These are phyloP conservation scores for Margaritifera margaritifera DNA, from an alignment of 2,888 invertebrate species.

Conservation along the genomic window DNA sequence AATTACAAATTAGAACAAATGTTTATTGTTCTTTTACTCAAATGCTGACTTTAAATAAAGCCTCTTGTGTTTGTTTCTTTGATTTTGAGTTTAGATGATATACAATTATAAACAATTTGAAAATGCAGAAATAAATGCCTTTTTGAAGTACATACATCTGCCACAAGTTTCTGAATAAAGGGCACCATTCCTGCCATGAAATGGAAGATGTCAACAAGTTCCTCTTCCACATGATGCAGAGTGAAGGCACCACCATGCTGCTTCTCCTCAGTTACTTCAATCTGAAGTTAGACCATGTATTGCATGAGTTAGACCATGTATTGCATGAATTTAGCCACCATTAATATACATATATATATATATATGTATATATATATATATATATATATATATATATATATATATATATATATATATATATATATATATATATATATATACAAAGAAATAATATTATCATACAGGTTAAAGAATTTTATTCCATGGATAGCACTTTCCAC, in stretches of 20 bases:
- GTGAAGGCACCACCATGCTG: constrained; percentile 69
- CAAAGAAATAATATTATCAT: too few relatives aligned
- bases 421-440: constrained; percentile 14
- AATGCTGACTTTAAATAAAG: too few relatives aligned
- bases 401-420: constrained; percentile 7
- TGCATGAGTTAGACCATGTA: neutral
- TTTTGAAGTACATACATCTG: constrained; percentile 49
- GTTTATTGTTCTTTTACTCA: too few relatives aligned
- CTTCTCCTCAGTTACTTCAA: constrained; percentile 56
- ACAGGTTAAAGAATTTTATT: too few relatives aligned
- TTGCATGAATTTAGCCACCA: neutral
- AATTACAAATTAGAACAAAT: too few relatives aligned
- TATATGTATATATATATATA: neutral
- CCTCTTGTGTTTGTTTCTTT: too few relatives aligned
- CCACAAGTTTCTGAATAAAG: constrained; percentile 62
- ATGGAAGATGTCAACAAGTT: constrained; percentile 57
- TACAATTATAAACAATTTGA: too few relatives aligned
- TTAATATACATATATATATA: too few relatives aligned
- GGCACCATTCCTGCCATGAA: constrained; percentile 69
- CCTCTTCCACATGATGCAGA: constrained; percentile 53
- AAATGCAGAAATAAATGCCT: too few relatives aligned
- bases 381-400: constrained; percentile 5
- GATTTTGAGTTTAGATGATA: too few relatives aligned
- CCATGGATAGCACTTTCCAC: too few relatives aligned
- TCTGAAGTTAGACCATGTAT: constrained; percentile 34